phyloP scores from a whole-genome alignment of 1,140 invertebrate genomes.

The Papilio xuthus region DNA sequence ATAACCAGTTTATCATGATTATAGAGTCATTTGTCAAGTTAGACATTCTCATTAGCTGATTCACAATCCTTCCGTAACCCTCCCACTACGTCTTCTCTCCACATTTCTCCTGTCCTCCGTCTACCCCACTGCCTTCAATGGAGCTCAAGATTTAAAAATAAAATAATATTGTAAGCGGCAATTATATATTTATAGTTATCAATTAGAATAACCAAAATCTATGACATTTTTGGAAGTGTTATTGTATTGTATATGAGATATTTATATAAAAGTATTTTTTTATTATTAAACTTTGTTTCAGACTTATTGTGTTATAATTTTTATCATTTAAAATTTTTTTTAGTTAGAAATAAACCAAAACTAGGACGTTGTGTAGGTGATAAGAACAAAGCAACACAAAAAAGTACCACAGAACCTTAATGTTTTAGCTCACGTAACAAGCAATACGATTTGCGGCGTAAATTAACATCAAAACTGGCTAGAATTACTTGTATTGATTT shows the following conservation, averaged over 20 bases:
- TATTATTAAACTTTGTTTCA: conserved; percentile 23
- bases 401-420: background rate
- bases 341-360: background rate
- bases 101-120: background rate
- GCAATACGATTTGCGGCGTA: background rate
- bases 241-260: conserved; percentile 9
- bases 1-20: background rate
- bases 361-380: background rate
- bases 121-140: background rate
- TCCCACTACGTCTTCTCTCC: background rate
- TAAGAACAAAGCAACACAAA: background rate
- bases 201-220: background rate
- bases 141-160: background rate
- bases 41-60: background rate
- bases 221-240: background rate
- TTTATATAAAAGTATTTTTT: conserved; percentile 22
- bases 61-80: background rate
- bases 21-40: background rate
- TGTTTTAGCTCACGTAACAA: conserved; percentile 3
- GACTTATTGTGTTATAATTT: background rate
- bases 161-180: background rate
- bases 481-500: conserved; percentile 2
- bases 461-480: background rate
- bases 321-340: background rate
- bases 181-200: background rate